Conservation (phyloP, 2,888 invertebrate genomes). For the Lissocephala sabroskyi region DNA sequence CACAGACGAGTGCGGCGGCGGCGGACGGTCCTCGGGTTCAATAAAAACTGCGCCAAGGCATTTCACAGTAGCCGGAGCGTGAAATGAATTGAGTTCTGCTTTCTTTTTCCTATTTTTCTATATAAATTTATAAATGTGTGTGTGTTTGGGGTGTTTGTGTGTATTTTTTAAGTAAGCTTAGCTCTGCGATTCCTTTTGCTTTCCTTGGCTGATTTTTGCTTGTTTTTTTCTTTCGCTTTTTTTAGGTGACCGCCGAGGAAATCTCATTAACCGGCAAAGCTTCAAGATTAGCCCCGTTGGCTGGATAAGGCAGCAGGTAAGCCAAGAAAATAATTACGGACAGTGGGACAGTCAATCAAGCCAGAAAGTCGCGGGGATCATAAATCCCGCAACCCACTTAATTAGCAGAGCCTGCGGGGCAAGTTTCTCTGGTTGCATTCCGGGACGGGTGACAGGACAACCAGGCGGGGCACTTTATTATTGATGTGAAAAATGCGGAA, state of each 20-base stretch:
- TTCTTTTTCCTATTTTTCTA: too few species aligned
- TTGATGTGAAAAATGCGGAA: conserved; percentile 60
- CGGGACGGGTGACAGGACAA: too few species aligned
- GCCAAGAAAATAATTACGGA: too few species aligned
- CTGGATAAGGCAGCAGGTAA: too few species aligned
- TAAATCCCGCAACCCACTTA: neutral
- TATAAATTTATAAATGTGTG: too few species aligned
- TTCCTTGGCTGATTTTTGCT: neutral
- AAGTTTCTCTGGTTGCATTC: too few species aligned
- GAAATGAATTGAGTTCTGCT: conserved; percentile 46
- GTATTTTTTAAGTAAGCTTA: conserved; percentile 20
- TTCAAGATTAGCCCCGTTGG: too few species aligned
- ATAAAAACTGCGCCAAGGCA: conserved; percentile 9
- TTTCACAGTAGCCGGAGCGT: conserved; percentile 40
- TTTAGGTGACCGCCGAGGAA: too few species aligned
- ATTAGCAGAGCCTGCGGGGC: neutral
- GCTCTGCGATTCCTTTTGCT: conserved; percentile 6
- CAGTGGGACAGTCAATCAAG: too few species aligned
- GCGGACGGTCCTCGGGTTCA: neutral
- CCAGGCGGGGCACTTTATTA: conserved; percentile 46
- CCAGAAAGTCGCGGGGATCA: too few species aligned
- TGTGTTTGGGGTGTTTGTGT: too few species aligned
- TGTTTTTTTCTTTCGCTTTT: neutral
- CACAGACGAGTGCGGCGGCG: conserved; percentile 29
- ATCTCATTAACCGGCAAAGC: too few species aligned